Conservation (phyloP, 2,888 invertebrate genomes). For the Ornithoptera alexandrae region DNA sequence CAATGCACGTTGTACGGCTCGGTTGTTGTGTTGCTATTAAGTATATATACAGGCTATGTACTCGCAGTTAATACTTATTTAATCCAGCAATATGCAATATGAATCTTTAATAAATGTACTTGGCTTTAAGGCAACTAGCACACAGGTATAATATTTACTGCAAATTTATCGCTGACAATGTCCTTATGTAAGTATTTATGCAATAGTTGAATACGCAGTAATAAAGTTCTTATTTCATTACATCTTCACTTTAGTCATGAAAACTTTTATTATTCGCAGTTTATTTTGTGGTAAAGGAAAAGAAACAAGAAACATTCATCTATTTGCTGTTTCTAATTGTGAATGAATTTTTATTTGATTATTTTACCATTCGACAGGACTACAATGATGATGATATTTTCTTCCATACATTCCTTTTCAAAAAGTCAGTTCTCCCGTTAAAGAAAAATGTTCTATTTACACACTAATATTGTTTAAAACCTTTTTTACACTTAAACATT, state of each 20-base stretch:
- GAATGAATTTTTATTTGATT: too few species aligned
- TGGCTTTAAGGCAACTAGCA: conserved; percentile 5
- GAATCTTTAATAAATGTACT: conserved; percentile 6
- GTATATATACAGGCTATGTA: not conserved
- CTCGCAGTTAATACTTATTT: not conserved
- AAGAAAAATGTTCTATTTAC: too few species aligned
- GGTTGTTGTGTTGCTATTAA: not conserved
- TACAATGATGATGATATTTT: too few species aligned
- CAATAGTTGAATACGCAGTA: not conserved
- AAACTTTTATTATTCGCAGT: not conserved
- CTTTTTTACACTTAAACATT: too few species aligned
- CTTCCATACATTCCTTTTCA: too few species aligned
- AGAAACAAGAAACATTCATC: not conserved
- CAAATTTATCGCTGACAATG: conserved; percentile 18
- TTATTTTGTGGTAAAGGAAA: not conserved
- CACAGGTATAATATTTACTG: conserved; percentile 13
- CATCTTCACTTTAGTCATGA: not conserved
- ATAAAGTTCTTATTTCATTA: not conserved
- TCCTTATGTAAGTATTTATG: not conserved
- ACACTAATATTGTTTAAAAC: too few species aligned
- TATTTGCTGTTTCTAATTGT: too few species aligned
- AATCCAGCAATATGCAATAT: not conserved
- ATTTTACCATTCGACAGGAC: too few species aligned
- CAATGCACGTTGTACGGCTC: not conserved
- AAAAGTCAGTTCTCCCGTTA: too few species aligned